Evolutionary conservation across 1,140 invertebrate species (phyloP).

Genomic region (Helicorthomorpha holstii): DNA sequence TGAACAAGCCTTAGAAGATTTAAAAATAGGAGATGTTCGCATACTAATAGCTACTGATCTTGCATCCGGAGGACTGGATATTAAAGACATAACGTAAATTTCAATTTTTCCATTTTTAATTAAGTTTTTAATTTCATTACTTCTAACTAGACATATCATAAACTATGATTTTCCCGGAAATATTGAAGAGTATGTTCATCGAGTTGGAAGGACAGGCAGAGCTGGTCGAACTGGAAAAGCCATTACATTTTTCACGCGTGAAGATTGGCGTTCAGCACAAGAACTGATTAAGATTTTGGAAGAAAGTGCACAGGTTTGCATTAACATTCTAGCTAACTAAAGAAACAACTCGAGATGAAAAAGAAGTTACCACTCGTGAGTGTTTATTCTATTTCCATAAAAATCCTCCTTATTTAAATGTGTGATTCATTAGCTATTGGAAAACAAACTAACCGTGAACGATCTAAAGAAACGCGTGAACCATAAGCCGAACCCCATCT

Average conservation of each 20-base stretch:
- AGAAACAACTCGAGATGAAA: background rate
- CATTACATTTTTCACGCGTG: constrained; percentile 51
- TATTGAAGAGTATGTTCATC: constrained; percentile 89
- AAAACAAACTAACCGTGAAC: background rate
- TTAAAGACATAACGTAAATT: constrained; percentile 71
- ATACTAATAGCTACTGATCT: constrained; percentile 92
- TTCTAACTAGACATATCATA: constrained; percentile 47
- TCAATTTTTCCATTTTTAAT: background rate
- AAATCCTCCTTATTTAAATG: background rate
- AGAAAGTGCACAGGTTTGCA: constrained; percentile 35
- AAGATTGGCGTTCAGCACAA: constrained; percentile 57
- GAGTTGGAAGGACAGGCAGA: constrained; percentile 71
- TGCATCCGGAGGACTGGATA: constrained; percentile 77
- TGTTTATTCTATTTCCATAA: background rate
- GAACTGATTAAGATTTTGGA: constrained; percentile 66
- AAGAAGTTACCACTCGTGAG: background rate
- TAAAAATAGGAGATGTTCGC: constrained; percentile 49
- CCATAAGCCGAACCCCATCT: too few species aligned
- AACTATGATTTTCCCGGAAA: constrained; percentile 82
- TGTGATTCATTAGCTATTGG: background rate
- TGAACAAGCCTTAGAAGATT: constrained; percentile 63
- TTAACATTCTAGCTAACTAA: too few species aligned
- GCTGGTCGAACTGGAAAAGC: constrained; percentile 52
- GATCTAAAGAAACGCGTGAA: background rate
- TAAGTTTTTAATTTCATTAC: constrained; percentile 1